A percentile compares a stretch with the other conserved stretches of the same genome.
Evolutionary conservation across 1,140 invertebrate genomes (phyloP).

Genomic region (Hirudo medicinalis): DNA sequence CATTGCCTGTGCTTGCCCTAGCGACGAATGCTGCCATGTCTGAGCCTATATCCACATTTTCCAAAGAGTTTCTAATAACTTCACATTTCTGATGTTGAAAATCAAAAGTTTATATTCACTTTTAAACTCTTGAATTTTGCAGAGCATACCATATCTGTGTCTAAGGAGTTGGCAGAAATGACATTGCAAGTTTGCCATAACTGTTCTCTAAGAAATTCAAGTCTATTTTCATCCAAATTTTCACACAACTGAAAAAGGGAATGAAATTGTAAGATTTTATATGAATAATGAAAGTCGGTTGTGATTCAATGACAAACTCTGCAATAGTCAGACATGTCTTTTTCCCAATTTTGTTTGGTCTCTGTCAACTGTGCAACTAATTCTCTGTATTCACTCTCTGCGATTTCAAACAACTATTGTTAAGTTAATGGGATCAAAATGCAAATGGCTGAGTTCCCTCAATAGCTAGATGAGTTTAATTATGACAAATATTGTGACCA

Average conservation of each 20-base stretch:
- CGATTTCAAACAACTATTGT: too few species aligned
- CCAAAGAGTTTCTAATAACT: neutral
- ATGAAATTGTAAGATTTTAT: neutral
- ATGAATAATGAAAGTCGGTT: neutral
- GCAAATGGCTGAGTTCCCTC: too few species aligned
- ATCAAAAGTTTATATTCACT: neutral
- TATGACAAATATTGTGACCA: too few species aligned
- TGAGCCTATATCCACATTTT: neutral
- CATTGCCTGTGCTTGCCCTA: neutral
- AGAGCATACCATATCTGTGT: neutral
- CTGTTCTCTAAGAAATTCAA: constrained; percentile 2
- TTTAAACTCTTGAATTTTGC: neutral
- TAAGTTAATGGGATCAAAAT: too few species aligned
- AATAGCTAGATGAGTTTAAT: too few species aligned
- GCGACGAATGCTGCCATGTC: neutral
- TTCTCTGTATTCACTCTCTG: neutral
- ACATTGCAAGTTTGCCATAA: neutral
- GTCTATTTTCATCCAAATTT: constrained; percentile 4
- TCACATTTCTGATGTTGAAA: neutral
- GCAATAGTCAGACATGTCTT: neutral
- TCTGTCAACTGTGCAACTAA: neutral
- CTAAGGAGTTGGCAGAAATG: neutral
- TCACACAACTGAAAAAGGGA: constrained; percentile 8
- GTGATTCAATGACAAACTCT: neutral
- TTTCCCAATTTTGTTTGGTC: neutral